Percentiles rank a stretch among this genome's conserved stretches.
Conservation (phyloP, 2,113 vertebrate species). For the Sialia sialis region DNA sequence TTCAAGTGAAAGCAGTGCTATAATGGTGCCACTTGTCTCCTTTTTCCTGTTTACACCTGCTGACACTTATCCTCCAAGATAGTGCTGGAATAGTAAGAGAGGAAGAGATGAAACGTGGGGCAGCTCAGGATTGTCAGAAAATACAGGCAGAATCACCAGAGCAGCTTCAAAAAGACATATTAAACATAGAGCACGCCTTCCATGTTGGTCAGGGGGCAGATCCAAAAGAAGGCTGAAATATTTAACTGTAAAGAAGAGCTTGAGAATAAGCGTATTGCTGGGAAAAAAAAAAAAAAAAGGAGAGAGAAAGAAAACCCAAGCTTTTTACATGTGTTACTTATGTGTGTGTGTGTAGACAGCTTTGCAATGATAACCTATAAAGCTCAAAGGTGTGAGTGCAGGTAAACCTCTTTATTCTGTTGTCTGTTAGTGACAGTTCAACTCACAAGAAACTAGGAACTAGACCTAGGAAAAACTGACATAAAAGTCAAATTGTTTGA, state of each 20-base stretch:
- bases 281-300: neutral
- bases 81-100: neutral
- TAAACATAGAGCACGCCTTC: neutral
- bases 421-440: neutral
- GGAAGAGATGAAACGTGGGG: neutral
- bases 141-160: neutral
- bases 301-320: neutral
- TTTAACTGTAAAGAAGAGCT: neutral
- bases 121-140: neutral
- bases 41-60: constrained; percentile 57
- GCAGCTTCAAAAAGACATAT: neutral
- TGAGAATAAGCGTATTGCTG: neutral
- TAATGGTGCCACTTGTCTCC: constrained; percentile 34
- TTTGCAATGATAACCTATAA: neutral
- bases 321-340: neutral
- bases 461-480: neutral
- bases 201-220: neutral
- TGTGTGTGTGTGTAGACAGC: neutral
- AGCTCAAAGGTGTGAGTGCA: neutral
- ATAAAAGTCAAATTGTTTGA: neutral
- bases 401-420: neutral
- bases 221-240: neutral
- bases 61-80: constrained; percentile 28
- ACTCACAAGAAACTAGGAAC: neutral
- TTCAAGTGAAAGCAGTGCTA: constrained; percentile 31